These are phyloP conservation scores for Heterochromis multidens DNA, from an alignment of 2,113 vertebrate species.

Conservation along the genomic window DNA sequence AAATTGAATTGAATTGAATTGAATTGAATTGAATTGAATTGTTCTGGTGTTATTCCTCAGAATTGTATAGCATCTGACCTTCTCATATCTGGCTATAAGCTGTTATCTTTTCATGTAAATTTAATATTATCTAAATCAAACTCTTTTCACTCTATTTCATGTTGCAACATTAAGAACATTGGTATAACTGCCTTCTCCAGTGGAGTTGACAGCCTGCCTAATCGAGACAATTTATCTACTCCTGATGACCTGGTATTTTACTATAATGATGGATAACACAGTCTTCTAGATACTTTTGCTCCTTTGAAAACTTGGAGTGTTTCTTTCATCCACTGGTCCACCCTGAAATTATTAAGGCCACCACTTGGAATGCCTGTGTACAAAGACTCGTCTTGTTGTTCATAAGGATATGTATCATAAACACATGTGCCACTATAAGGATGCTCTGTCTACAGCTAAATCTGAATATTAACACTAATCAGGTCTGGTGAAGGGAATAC, in stretches of 20 bases:
- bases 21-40: too few relatives aligned
- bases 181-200: too few relatives aligned
- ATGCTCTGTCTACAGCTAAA: not conserved
- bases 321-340: not conserved
- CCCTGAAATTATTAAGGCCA: fast-evolving
- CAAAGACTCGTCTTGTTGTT: fast-evolving
- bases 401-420: not conserved
- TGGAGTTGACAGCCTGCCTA: too few relatives aligned
- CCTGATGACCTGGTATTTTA: too few relatives aligned
- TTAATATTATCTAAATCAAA: too few relatives aligned
- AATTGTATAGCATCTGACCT: not conserved
- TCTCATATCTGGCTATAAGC: not conserved
- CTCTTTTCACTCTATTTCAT: too few relatives aligned
- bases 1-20: too few relatives aligned
- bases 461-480: not conserved
- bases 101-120: not conserved
- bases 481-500: not conserved
- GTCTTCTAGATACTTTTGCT: not conserved
- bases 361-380: not conserved
- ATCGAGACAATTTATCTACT: too few relatives aligned
- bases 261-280: not conserved
- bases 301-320: not conserved
- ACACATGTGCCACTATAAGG: not conserved
- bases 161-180: too few relatives aligned
- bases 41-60: not conserved